A percentile compares a stretch with the other conserved stretches of the same genome.
Evolutionary conservation across 2,888 invertebrate species (phyloP).

Genomic region (Nomada lathburiana): DNA sequence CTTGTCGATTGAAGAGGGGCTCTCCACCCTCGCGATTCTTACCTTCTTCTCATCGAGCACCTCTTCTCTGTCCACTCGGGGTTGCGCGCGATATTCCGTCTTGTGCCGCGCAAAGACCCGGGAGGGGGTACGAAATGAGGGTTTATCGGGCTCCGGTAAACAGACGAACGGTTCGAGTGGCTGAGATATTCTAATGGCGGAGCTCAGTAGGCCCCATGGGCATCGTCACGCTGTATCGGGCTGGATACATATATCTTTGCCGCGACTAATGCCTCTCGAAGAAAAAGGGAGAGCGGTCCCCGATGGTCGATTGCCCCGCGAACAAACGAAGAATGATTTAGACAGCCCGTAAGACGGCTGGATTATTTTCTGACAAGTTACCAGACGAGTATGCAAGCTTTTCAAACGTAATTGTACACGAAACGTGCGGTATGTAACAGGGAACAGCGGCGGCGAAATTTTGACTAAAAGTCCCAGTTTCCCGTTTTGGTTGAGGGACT

Average conservation of each 20-base stretch:
- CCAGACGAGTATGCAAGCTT: no score
- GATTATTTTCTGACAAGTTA: not conserved
- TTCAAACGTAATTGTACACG: no score
- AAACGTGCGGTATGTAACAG: no score
- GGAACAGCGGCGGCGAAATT: no score
- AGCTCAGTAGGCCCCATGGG: slow-evolving; percentile 79
- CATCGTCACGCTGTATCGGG: slow-evolving; percentile 76
- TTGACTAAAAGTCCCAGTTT: no score
- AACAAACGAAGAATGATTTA: slow-evolving; percentile 11
- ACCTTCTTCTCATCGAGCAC: slow-evolving; percentile 41
- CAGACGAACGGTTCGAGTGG: slow-evolving; percentile 76
- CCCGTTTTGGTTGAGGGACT: not conserved
- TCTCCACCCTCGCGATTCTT: slow-evolving; percentile 30
- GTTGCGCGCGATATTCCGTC: slow-evolving; percentile 50
- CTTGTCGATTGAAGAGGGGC: slow-evolving; percentile 52
- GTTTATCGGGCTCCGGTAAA: slow-evolving; percentile 76
- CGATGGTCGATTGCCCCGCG: slow-evolving; percentile 68
- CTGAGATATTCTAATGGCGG: slow-evolving; percentile 82
- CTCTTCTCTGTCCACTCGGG: slow-evolving; percentile 50
- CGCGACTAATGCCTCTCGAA: slow-evolving; percentile 77
- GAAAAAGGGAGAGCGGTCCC: slow-evolving; percentile 71
- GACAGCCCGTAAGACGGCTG: not conserved
- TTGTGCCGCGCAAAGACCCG: slow-evolving; percentile 41
- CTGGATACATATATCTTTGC: slow-evolving; percentile 72
- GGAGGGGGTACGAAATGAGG: slow-evolving; percentile 43